Evolutionary conservation across 30 jellyfish, hydroid and myxozoan species (phyloP), one percentile per base, ranked within the genome.

Genomic region (Pseudorhiza aurosa): DNA sequence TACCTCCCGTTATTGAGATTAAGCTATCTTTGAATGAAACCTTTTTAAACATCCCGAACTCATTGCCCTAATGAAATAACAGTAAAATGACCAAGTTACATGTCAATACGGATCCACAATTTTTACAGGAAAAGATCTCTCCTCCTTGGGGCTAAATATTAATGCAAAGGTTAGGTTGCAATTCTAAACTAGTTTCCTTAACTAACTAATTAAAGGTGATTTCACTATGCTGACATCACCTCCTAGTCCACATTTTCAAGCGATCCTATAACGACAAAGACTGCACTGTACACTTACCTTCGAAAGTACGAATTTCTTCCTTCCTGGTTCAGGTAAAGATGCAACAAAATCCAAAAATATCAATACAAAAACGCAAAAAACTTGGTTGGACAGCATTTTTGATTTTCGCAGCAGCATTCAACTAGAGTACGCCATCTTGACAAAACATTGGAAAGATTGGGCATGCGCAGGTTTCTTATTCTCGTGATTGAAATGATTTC

Each of bases 311-410:
- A 77, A 37, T 44, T 57, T 77, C 49, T 59, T 53, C 29, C 62
- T 77, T 33, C 89, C 89, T 12, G 89, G 81, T 28, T 77, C 89
- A 15, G 89, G 89, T 40, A 77, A 64, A 26, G 81, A 17, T 17
- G 22, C n/a, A 26, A 46, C 73, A 24, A 45, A 26, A 42, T 57
- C 47, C 4, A 59, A 45, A 10, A 28, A 11, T 4, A 42, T 10
- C 1, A 59, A 14, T 14, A 29, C 33, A 26, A 77, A 0, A 49
- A 77, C 12, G 32, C 45, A 1, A 15, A 30, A 31, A 26, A 28
- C 27, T 2, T 50, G 30, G 8, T 24, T 6, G 4, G 17, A 25
- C 6, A 12, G 1, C 74, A 59, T 28, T 1, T 37, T 25, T 71
- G 37, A 24, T 1, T n/a, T 75, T 15, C 42, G 19, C 50, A 15